Evolutionary conservation across 2,888 invertebrate genomes (phyloP).

Genomic region (Mythimna lalbum): DNA sequence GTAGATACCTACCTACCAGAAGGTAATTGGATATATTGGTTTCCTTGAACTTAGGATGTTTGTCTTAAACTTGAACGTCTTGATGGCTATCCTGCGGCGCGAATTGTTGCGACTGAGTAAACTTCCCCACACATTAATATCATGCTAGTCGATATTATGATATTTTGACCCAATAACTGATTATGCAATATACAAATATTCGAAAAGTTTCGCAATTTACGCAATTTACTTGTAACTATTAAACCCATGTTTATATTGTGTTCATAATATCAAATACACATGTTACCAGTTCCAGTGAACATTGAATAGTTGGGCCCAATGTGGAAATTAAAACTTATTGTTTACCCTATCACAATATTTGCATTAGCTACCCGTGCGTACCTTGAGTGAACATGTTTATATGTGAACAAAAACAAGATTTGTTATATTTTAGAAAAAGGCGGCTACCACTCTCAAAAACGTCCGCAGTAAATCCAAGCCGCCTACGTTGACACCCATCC

Average conservation of each 20-base stretch:
- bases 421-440: constrained; percentile 59
- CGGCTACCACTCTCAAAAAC: constrained; percentile 52
- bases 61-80: constrained; percentile 66
- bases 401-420: constrained; percentile 52
- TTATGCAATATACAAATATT: constrained; percentile 38
- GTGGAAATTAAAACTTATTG: background rate
- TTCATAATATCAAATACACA: constrained; percentile 19
- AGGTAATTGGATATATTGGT: constrained; percentile 71
- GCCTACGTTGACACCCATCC: constrained; percentile 61
- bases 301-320: background rate
- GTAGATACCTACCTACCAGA: constrained; percentile 42
- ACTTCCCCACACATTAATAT: constrained; percentile 69
- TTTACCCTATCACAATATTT: constrained; percentile 17
- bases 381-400: constrained; percentile 1
- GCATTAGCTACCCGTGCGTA: constrained; percentile 7
- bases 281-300: constrained; percentile 5
- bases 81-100: constrained; percentile 63
- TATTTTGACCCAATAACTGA: constrained; percentile 42
- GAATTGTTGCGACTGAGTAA: constrained; percentile 68
- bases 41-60: constrained; percentile 67
- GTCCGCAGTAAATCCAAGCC: constrained; percentile 70
- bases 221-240: constrained; percentile 23
- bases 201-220: constrained; percentile 31
- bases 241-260: constrained; percentile 21
- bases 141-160: constrained; percentile 56